phyloP scores from a whole-genome alignment of 2,888 invertebrate genomes.

The Actias luna region DNA sequence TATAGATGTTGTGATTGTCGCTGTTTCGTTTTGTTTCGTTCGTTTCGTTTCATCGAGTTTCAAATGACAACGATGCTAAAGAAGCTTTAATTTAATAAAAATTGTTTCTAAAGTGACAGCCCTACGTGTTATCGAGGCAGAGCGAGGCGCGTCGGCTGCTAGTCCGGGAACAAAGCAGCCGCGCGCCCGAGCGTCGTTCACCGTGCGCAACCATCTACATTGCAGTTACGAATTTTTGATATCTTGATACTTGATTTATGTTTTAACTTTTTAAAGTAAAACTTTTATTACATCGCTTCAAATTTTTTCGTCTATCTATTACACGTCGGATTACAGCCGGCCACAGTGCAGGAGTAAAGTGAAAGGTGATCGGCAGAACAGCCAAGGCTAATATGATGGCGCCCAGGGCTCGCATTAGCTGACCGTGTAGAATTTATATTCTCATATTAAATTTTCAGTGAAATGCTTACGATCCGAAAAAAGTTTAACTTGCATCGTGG shows the following conservation, averaged over 20 bases:
- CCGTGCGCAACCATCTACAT: slow-evolving; percentile 47
- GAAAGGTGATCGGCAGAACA: too few species aligned
- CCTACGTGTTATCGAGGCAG: slow-evolving; percentile 42
- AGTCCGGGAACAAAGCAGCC: slow-evolving; percentile 74
- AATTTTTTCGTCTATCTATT: background rate
- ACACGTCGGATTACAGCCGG: too few species aligned
- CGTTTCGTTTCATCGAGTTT: too few species aligned
- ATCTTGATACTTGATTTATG: slow-evolving; percentile 44
- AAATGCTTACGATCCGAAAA: too few species aligned
- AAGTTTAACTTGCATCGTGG: too few species aligned
- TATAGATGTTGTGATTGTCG: too few species aligned
- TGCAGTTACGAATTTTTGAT: slow-evolving; percentile 18
- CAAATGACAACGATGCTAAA: background rate
- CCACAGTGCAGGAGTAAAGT: too few species aligned
- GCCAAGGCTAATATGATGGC: too few species aligned
- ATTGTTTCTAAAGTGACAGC: slow-evolving; percentile 38
- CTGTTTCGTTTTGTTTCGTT: too few species aligned
- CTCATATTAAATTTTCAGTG: too few species aligned
- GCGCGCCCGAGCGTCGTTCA: slow-evolving; percentile 69
- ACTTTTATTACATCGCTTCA: background rate
- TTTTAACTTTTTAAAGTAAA: slow-evolving; percentile 14
- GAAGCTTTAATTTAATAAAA: background rate
- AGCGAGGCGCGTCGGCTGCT: slow-evolving; percentile 63
- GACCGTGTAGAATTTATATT: too few species aligned
- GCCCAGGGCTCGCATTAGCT: too few species aligned